phyloP scores from a whole-genome alignment of 2,797 vertebrate species.

The Hoplostethus mediterraneus region DNA sequence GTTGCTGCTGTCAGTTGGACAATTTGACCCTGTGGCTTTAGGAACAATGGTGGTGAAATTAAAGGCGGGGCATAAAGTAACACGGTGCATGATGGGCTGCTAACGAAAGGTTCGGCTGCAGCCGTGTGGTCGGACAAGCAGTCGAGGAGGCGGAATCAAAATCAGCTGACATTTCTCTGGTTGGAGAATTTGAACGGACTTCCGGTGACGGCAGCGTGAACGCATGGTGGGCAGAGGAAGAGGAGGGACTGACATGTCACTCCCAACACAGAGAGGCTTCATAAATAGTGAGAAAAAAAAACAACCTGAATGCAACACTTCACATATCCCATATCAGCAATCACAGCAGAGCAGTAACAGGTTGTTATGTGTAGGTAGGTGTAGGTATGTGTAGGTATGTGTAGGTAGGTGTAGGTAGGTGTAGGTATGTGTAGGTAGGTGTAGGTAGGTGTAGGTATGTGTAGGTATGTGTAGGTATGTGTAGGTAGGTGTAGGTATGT shows the following conservation, averaged over 20 bases:
- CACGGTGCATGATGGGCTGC: not conserved
- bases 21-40: constrained; percentile 24
- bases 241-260: not conserved
- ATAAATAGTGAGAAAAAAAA: not conserved
- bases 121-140: not conserved
- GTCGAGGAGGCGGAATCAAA: not conserved
- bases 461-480: no score
- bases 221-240: not conserved
- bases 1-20: not conserved
- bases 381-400: no score
- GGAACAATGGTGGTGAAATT: constrained; percentile 12
- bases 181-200: not conserved
- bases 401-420: no score
- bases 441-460: no score
- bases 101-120: not conserved
- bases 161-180: not conserved
- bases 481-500: no score
- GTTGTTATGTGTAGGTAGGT: not conserved
- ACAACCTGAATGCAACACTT: not conserved
- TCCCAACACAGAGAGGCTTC: not conserved
- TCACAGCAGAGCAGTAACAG: not conserved
- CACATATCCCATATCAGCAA: not conserved
- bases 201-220: not conserved
- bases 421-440: no score
- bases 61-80: constrained; percentile 19